These are phyloP conservation scores for Erebia aethiops DNA, from an alignment of 2,888 invertebrate species.

Conservation along the genomic window DNA sequence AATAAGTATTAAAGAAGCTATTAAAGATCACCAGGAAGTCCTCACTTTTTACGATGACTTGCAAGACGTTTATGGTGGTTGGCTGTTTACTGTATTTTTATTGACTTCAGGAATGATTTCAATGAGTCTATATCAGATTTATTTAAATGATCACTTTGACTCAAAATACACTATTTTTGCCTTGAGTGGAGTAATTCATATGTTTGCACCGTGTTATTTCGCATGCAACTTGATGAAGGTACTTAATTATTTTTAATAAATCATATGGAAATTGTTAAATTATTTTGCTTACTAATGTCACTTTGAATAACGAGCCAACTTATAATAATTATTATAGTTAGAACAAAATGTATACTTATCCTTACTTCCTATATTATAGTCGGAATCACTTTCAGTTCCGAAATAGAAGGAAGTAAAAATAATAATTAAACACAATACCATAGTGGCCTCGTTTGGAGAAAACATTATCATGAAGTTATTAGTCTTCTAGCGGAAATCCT, in stretches of 20 bases:
- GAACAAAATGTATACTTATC: neutral
- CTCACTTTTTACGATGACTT: constrained; percentile 54
- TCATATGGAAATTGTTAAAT: neutral
- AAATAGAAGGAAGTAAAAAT: neutral
- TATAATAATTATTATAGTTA: neutral
- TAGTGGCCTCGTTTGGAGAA: neutral
- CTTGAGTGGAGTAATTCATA: constrained; percentile 56
- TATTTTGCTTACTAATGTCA: neutral
- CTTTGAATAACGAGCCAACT: neutral
- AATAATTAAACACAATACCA: neutral
- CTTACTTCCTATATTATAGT: neutral
- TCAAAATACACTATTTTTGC: constrained; percentile 59
- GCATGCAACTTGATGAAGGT: constrained; percentile 61
- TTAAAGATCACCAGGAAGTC: constrained; percentile 62
- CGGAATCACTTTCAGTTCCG: neutral
- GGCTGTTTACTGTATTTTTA: constrained; percentile 61
- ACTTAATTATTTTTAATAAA: constrained; percentile 24
- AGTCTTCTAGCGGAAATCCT: neutral
- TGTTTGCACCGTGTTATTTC: constrained; percentile 63
- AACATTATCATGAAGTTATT: neutral
- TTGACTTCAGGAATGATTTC: constrained; percentile 60
- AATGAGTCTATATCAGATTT: constrained; percentile 62
- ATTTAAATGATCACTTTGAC: constrained; percentile 53
- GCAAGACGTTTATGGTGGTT: constrained; percentile 61
- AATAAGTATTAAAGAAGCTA: constrained; percentile 50